Evolutionary conservation across 2,797 vertebrate genomes (phyloP).

Genomic region (Coccyzus lansbergi): DNA sequence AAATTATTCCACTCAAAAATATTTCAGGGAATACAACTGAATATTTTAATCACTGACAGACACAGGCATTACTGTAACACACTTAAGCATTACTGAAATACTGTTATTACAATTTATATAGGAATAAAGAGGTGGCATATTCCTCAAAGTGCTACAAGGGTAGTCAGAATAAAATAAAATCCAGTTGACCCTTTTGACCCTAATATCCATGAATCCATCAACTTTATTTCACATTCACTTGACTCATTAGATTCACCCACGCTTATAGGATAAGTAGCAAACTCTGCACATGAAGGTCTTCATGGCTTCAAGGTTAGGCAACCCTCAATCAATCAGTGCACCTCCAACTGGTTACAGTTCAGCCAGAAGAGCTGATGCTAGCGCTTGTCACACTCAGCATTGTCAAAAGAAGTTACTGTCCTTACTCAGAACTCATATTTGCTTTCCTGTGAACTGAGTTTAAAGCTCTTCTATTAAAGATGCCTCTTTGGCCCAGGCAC

Average conservation of each 20-base stretch:
- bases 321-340: background rate
- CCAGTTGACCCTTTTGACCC: background rate
- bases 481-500: background rate
- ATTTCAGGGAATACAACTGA: background rate
- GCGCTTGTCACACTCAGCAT: accelerated
- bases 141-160: background rate
- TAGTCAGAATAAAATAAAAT: background rate
- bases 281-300: background rate
- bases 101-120: background rate
- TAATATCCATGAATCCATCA: background rate
- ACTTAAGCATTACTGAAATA: background rate
- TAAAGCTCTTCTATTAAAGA: background rate
- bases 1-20: background rate
- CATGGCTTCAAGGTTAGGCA: background rate
- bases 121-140: background rate
- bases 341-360: background rate
- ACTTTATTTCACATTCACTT: background rate
- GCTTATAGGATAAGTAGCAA: background rate
- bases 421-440: background rate
- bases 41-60: background rate
- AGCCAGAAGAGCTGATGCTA: background rate
- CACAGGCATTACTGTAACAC: background rate
- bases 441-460: background rate
- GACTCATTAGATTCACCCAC: background rate
- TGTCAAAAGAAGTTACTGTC: background rate